Evolutionary conservation across 64 coral and sea anemone species (phyloP).

Genomic region (Platygyra sinensis): DNA sequence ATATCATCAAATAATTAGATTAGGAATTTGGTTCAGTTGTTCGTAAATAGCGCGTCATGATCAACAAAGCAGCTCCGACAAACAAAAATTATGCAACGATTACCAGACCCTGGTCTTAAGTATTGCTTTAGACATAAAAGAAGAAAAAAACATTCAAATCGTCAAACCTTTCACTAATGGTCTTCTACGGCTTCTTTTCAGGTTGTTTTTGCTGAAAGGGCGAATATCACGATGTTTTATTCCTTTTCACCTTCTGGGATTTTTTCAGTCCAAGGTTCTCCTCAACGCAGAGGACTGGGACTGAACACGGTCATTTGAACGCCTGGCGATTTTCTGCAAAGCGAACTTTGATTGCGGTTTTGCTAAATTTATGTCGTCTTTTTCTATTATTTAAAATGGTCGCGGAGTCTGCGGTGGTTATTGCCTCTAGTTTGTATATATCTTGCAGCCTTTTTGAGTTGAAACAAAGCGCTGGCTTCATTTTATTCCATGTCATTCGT

Average conservation of each 20-base stretch:
- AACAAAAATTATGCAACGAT: too few relatives aligned
- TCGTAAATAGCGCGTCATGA: too few relatives aligned
- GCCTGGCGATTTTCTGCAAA: neutral
- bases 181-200: too few relatives aligned
- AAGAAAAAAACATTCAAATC: too few relatives aligned
- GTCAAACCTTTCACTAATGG: too few relatives aligned
- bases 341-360: neutral
- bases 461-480: conserved; percentile 59
- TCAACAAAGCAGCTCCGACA: too few relatives aligned
- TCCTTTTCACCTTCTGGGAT: neutral
- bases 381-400: neutral
- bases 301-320: neutral
- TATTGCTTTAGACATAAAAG: neutral
- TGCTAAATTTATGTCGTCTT: neutral
- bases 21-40: too few relatives aligned
- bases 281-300: neutral
- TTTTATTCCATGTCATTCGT: conserved; percentile 55
- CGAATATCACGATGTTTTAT: neutral
- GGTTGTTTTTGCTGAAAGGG: too few relatives aligned
- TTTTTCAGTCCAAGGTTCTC: neutral
- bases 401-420: conserved; percentile 51
- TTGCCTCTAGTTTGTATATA: conserved; percentile 41
- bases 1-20: too few relatives aligned
- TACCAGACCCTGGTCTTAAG: neutral
- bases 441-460: conserved; percentile 61